These are phyloP conservation scores for Clarias magur DNA, from an alignment of 2,113 vertebrate species.

Conservation along the genomic window DNA sequence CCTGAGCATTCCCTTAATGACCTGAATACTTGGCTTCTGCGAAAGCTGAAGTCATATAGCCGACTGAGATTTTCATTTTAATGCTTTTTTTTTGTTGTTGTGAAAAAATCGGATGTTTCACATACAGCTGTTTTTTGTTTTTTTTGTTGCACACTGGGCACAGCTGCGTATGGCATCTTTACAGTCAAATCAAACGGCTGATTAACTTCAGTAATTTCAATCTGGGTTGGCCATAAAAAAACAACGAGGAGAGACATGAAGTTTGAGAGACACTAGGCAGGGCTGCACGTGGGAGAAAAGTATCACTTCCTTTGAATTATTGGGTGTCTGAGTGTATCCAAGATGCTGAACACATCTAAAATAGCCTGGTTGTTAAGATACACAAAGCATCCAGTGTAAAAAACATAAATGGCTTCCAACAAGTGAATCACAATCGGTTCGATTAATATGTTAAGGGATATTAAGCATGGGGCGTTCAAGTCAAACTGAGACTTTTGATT, in stretches of 20 bases:
- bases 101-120: background rate
- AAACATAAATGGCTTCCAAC: background rate
- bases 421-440: background rate
- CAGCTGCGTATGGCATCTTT: background rate
- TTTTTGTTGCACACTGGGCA: background rate
- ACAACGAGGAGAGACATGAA: background rate
- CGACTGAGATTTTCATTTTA: background rate
- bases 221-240: background rate
- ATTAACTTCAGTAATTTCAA: conserved; percentile 4
- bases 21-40: background rate
- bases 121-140: conserved; percentile 7
- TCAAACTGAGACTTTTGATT: no score
- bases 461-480: no score
- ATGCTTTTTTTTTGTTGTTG: background rate
- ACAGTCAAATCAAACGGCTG: conserved; percentile 17
- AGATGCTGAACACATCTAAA: conserved; percentile 5
- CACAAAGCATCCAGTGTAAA: conserved; percentile 15
- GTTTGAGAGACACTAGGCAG: background rate
- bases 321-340: background rate
- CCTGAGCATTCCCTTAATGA: background rate
- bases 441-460: background rate
- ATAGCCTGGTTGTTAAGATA: conserved; percentile 29
- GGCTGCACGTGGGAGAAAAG: background rate
- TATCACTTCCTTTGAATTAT: conserved; percentile 21
- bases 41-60: background rate